These are phyloP conservation scores for Bubo scandiacus DNA, from an alignment of 2,113 vertebrate species.

Conservation along the genomic window DNA sequence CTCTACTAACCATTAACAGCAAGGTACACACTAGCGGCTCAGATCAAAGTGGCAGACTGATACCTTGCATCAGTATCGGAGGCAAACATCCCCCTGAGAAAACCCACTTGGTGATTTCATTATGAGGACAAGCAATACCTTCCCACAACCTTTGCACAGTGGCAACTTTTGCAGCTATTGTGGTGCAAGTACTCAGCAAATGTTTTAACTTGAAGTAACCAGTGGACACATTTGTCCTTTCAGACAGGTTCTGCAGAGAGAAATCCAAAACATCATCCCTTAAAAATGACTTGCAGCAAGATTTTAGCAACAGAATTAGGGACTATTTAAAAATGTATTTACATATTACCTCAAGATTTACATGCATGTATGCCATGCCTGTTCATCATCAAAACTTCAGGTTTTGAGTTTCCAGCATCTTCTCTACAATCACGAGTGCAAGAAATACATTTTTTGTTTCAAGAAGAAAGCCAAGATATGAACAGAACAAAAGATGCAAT, in stretches of 20 bases:
- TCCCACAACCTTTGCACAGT: not conserved
- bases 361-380: rapidly evolving
- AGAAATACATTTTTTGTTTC: not conserved
- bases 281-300: not conserved
- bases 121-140: not conserved
- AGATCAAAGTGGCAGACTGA: not conserved
- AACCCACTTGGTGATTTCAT: not conserved
- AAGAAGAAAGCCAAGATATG: not conserved
- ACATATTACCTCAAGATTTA: not conserved
- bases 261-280: not conserved
- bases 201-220: not conserved
- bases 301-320: not conserved
- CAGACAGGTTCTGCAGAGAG: not conserved
- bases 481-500: not conserved
- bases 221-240: not conserved
- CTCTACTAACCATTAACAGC: constrained; percentile 9
- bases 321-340: not conserved
- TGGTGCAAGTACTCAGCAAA: not conserved
- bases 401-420: not conserved
- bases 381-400: not conserved
- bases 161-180: not conserved
- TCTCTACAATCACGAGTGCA: not conserved
- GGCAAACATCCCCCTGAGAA: not conserved
- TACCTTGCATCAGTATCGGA: not conserved
- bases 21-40: not conserved